phyloP scores from a whole-genome alignment of 2,888 invertebrate genomes.

The Siphonodentalium dalli region DNA sequence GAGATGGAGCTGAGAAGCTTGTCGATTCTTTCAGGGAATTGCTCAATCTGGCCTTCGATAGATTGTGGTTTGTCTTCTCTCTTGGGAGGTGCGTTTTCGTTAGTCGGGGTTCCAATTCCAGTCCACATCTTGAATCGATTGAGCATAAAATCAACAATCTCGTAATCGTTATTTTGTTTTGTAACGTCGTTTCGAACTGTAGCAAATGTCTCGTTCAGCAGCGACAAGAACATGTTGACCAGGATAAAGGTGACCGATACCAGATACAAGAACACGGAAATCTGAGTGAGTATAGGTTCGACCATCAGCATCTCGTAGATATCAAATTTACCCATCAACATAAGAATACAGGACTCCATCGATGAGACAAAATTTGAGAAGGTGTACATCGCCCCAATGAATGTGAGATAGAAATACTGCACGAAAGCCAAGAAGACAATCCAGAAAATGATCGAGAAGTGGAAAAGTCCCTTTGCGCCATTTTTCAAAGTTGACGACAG shows the following conservation, averaged over 20 bases:
- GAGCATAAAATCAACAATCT: slow-evolving; percentile 63
- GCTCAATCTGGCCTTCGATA: slow-evolving; percentile 41
- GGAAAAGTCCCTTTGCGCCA: slow-evolving; percentile 51
- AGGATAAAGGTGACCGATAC: slow-evolving; percentile 61
- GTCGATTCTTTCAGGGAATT: slow-evolving; percentile 62
- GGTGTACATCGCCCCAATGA: slow-evolving; percentile 41
- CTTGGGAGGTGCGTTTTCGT: slow-evolving; percentile 24
- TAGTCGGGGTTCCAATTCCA: slow-evolving; percentile 34
- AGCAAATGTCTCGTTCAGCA: slow-evolving; percentile 62
- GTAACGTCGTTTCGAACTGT: slow-evolving; percentile 52
- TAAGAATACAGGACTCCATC: slow-evolving; percentile 57
- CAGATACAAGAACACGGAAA: slow-evolving; percentile 59
- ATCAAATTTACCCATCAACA: slow-evolving; percentile 65
- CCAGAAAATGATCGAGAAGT: slow-evolving; percentile 62
- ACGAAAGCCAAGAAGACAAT: slow-evolving; percentile 63
- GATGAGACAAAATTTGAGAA: slow-evolving; percentile 44
- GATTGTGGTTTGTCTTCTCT: slow-evolving; percentile 24
- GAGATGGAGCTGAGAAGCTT: slow-evolving; percentile 59
- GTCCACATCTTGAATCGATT: slow-evolving; percentile 48
- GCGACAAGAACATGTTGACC: slow-evolving; percentile 64
- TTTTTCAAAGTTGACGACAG: slow-evolving; percentile 56
- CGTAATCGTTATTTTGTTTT: slow-evolving; percentile 62
- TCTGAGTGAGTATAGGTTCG: slow-evolving; percentile 49
- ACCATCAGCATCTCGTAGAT: slow-evolving; percentile 58
- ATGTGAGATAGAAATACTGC: slow-evolving; percentile 62